Conservation (phyloP, 2,797 vertebrate genomes). For the Pygocentrus nattereri region DNA sequence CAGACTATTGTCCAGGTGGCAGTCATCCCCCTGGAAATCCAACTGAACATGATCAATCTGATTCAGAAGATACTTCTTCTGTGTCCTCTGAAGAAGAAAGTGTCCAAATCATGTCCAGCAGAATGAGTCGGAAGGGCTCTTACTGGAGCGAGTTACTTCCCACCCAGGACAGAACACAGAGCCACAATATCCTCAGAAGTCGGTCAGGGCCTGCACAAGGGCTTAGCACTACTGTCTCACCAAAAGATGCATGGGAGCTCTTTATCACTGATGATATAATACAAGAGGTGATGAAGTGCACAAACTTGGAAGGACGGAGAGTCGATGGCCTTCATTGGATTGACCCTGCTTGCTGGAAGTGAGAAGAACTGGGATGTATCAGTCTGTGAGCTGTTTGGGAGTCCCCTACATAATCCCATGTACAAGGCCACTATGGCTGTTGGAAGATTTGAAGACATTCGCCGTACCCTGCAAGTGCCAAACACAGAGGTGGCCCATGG, state of each 20-base stretch:
- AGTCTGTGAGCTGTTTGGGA: conserved; percentile 3
- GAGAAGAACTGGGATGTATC: no score
- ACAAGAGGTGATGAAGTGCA: not conserved
- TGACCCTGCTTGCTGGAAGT: conserved; percentile 20
- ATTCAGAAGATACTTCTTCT: no score
- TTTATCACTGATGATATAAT: not conserved
- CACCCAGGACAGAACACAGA: not conserved
- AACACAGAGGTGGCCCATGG: no score
- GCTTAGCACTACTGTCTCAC: not conserved
- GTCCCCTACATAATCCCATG: conserved; percentile 30
- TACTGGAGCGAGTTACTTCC: no score
- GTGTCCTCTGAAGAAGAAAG: no score
- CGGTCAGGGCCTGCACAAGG: not conserved
- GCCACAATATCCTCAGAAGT: not conserved
- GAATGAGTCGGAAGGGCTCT: no score
- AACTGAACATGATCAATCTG: no score
- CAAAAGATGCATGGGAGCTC: not conserved
- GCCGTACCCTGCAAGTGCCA: no score
- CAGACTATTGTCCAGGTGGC: no score
- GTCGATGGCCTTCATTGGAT: conserved; percentile 13
- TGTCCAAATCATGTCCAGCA: no score
- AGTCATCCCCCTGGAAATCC: no score
- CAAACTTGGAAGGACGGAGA: not conserved
- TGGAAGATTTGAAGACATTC: conserved; percentile 49
- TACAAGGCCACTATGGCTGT: conserved; percentile 46